These are phyloP conservation scores for Adelphocoris suturalis DNA, from an alignment of 2,888 invertebrate species.

Conservation along the genomic window DNA sequence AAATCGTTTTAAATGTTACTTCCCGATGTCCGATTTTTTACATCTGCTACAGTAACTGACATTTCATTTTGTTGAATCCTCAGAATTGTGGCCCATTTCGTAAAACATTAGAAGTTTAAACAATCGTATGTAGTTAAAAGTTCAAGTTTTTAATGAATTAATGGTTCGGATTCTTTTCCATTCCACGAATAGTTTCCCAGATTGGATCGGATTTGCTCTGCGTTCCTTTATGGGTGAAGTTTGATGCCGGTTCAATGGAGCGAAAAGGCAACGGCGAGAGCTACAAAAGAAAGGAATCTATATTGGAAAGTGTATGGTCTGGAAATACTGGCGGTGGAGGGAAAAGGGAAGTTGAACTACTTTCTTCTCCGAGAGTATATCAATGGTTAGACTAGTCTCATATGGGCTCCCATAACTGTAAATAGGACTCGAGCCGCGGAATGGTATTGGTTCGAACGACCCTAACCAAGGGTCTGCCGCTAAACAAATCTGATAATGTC, in stretches of 20 bases:
- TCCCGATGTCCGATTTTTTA: too few species aligned
- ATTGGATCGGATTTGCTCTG: constrained; percentile 27
- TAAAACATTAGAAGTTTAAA: too few species aligned
- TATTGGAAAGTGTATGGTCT: constrained; percentile 53
- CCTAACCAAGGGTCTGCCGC: not conserved
- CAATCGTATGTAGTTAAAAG: not conserved
- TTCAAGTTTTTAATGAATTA: constrained; percentile 25
- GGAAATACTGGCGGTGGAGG: constrained; percentile 28
- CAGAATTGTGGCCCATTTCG: too few species aligned
- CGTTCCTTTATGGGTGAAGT: constrained; percentile 45
- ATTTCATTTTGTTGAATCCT: too few species aligned
- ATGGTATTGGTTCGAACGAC: constrained; percentile 19
- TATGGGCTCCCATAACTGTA: constrained; percentile 49
- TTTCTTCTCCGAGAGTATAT: constrained; percentile 28
- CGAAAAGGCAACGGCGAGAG: constrained; percentile 25
- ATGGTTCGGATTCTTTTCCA: not conserved
- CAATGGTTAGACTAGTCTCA: constrained; percentile 10
- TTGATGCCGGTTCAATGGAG: constrained; percentile 46
- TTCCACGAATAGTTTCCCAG: constrained; percentile 12
- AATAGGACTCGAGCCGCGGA: constrained; percentile 29
- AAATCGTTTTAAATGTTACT: too few species aligned
- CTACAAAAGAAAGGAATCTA: constrained; percentile 52
- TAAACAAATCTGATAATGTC: constrained; percentile 44
- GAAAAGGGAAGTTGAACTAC: constrained; percentile 43
- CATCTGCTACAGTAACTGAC: too few species aligned